These are phyloP conservation scores for Sceliomorpha sp. DNA, from an alignment of 2,888 invertebrate species.

Conservation along the genomic window DNA sequence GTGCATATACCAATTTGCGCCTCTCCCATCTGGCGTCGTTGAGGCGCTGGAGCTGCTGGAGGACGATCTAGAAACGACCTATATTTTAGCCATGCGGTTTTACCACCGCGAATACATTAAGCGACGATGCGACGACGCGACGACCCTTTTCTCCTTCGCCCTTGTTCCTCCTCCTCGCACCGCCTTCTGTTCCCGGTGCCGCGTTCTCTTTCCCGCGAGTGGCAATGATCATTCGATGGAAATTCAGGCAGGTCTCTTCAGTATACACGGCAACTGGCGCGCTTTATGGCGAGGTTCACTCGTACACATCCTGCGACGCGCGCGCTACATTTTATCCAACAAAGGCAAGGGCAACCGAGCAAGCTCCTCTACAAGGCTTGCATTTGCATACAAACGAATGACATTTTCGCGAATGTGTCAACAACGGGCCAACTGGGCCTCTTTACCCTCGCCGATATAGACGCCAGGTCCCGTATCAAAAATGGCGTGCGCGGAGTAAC, in stretches of 20 bases:
- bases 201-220: constrained; percentile 25
- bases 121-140: constrained; percentile 31
- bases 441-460: constrained; percentile 1
- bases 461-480: constrained; percentile 9
- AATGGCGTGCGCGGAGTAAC: too few species aligned
- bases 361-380: constrained; percentile 62
- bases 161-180: not conserved
- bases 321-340: constrained; percentile 61
- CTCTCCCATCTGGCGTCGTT: constrained; percentile 27
- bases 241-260: constrained; percentile 62
- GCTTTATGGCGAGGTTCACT: constrained; percentile 55
- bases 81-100: constrained; percentile 63
- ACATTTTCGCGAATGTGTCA: constrained; percentile 54
- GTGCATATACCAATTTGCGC: constrained; percentile 47
- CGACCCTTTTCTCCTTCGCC: constrained; percentile 23
- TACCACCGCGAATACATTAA: constrained; percentile 61
- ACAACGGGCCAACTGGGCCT: constrained; percentile 27
- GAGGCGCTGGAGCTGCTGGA: constrained; percentile 35
- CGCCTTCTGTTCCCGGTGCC: constrained; percentile 7
- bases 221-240: constrained; percentile 68
- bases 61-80: constrained; percentile 57
- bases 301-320: constrained; percentile 48
- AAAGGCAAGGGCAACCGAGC: constrained; percentile 59
- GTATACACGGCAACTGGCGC: constrained; percentile 59
- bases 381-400: constrained; percentile 69